Evolutionary conservation across 2,113 vertebrate species (phyloP).

Genomic region (Hemiscyllium ocellatum): DNA sequence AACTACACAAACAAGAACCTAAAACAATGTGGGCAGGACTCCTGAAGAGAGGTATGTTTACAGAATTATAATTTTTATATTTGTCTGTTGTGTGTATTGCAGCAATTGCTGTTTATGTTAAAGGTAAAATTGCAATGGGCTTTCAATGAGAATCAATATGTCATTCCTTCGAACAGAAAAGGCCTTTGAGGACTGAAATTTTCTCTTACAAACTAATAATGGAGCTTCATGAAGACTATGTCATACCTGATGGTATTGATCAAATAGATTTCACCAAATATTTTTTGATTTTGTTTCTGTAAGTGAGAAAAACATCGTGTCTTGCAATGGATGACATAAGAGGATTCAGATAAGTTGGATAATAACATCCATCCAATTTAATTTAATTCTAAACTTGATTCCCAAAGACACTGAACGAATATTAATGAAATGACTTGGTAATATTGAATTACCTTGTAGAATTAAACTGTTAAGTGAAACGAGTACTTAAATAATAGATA

Average conservation of each 20-base stretch:
- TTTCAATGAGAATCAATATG: neutral
- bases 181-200: neutral
- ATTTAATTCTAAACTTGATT: neutral
- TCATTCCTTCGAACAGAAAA: neutral
- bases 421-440: neutral
- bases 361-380: neutral
- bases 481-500: neutral
- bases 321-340: neutral
- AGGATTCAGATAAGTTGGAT: neutral
- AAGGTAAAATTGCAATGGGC: neutral
- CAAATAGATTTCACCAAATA: neutral
- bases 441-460: neutral
- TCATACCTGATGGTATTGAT: neutral
- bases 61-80: neutral
- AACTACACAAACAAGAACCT: neutral
- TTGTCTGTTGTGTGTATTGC: neutral
- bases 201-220: neutral
- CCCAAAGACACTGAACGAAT: neutral
- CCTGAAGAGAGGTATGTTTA: constrained; percentile 21
- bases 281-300: neutral
- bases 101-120: neutral
- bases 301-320: neutral
- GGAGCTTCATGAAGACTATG: neutral
- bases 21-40: constrained; percentile 32
- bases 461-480: neutral